Evolutionary conservation across 2,797 vertebrate species (phyloP).

Genomic region (Semaprochilodus insignis): DNA sequence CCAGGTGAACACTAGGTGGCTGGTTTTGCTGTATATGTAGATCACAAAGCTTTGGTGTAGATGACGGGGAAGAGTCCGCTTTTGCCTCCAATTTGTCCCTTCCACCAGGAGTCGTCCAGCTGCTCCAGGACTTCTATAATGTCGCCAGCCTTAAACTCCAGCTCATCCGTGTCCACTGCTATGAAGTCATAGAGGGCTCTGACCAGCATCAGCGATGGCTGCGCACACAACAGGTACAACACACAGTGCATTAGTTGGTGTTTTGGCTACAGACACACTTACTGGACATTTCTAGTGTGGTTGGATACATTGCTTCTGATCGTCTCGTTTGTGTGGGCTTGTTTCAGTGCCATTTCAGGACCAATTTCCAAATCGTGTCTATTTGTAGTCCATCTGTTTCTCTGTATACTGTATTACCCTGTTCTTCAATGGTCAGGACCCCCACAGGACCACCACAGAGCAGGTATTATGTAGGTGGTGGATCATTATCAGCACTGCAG

Average conservation of each 20-base stretch:
- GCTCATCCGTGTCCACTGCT: slow-evolving; percentile 83
- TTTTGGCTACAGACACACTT: neutral
- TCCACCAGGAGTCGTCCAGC: slow-evolving; percentile 86
- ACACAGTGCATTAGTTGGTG: neutral
- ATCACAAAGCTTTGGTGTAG: slow-evolving; percentile 79
- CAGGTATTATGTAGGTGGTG: too few species aligned
- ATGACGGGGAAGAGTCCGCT: slow-evolving; percentile 88
- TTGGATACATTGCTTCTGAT: too few species aligned
- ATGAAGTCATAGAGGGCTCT: slow-evolving; percentile 83
- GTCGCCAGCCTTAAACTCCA: slow-evolving; percentile 82
- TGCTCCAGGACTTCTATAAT: slow-evolving; percentile 85
- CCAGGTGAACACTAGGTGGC: neutral
- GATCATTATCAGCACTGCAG: too few species aligned
- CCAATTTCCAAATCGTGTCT: too few species aligned
- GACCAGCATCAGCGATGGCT: slow-evolving; percentile 68
- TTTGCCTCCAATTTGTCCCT: slow-evolving; percentile 78
- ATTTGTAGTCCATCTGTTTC: too few species aligned
- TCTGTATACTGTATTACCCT: too few species aligned
- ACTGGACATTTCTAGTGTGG: neutral
- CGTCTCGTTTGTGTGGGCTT: too few species aligned
- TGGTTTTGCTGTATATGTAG: neutral
- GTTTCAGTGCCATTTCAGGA: too few species aligned
- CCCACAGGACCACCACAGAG: too few species aligned
- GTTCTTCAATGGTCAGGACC: too few species aligned
- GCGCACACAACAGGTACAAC: slow-evolving; percentile 28